Evolutionary conservation across 2,888 invertebrate genomes (phyloP), one percentile per base, ranked within the genome.

Genomic region (Quadroppia sp.): DNA sequence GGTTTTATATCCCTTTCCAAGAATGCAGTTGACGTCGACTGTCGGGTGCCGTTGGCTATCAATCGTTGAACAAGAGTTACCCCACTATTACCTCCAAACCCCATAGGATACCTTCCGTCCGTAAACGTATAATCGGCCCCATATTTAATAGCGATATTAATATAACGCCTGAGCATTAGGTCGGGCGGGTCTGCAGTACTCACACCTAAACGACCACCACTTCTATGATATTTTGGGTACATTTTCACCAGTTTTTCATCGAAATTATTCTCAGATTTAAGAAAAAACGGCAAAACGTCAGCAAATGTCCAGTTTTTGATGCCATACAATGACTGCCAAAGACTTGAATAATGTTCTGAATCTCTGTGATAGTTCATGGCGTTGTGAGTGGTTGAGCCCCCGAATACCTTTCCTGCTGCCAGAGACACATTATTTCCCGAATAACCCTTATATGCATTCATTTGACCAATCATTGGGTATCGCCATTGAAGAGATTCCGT

Each of bases 21-120:
- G 74, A 81, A 83, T 2, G 80, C 81, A 28, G 74, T 76, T 7
- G 82, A 79, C n/a, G 83, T 78, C 72, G 81, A 82, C 79, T 82
- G 81, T 42, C 83, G 76, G 61, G 77, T 77, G 1, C 83, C 83
- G 56, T 81, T 79, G 71, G 80, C 78, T 28, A 82, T 82, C 2
- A 82, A 83, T 9, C 73, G 56, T 45, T 76, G 76, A 1, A 67
- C 42, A 2, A 67, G 9, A n/a, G 45, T 45, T 45, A 45, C 15
- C 11, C 45, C 45, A 45, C 36, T 36, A 36, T 36, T 36, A 9
- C 36, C 36, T 9, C 36, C 64, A 2, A 20, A 20, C 1, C 64
- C 64, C n/a, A 40, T 4, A 32, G 30, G 23, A 6, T 40, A 2
- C 15, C 20, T n/a, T 2, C 67, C 67, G 6, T 67, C 23, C 2